Evolutionary conservation across 2,888 invertebrate species (phyloP).

Genomic region (Orchesellides sinensis): DNA sequence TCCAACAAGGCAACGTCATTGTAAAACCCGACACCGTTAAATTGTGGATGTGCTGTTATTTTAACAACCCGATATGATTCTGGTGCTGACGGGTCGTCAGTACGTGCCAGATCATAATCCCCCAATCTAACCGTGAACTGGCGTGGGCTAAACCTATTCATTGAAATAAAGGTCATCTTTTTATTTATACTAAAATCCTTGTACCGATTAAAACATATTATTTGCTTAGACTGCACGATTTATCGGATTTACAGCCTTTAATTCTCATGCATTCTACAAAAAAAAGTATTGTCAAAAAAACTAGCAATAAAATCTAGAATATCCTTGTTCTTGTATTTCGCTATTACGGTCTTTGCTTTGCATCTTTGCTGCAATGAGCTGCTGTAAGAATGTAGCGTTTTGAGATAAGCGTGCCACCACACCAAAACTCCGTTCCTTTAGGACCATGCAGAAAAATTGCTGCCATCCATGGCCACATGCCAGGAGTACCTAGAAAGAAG

Average conservation of each 20-base stretch:
- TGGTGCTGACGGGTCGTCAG: constrained; percentile 90
- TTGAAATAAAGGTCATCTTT: constrained; percentile 34
- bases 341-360: constrained; percentile 92
- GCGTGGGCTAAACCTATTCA: constrained; percentile 87
- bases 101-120: constrained; percentile 89
- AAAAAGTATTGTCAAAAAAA: neutral
- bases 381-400: constrained; percentile 90
- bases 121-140: constrained; percentile 94
- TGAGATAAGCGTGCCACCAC: constrained; percentile 93
- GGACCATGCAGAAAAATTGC: constrained; percentile 93
- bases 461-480: constrained; percentile 76
- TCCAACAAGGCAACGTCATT: constrained; percentile 95
- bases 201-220: constrained; percentile 31
- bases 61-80: constrained; percentile 87
- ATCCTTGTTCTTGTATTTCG: constrained; percentile 75
- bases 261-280: constrained; percentile 10
- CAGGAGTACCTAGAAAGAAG: constrained; percentile 57
- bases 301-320: neutral
- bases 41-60: constrained; percentile 89
- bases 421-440: constrained; percentile 93
- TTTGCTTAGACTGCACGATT: neutral
- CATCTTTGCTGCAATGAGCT: constrained; percentile 95
- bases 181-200: constrained; percentile 42
- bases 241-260: neutral
- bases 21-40: constrained; percentile 94